These are phyloP conservation scores for Protobothrops flavoviridis DNA, from an alignment of 2,113 vertebrate genomes.

Conservation along the genomic window DNA sequence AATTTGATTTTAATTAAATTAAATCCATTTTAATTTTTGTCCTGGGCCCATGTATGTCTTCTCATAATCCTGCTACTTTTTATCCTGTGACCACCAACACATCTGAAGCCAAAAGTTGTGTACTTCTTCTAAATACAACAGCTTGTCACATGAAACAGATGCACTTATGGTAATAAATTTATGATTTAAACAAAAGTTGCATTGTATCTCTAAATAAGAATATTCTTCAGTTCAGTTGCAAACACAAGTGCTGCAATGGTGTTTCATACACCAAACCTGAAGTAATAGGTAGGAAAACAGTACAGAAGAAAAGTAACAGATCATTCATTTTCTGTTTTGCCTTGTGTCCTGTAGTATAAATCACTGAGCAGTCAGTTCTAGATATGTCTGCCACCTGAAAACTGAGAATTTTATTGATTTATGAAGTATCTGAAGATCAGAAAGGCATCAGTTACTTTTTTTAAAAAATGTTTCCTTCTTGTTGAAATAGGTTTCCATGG, in stretches of 20 bases:
- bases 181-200: neutral
- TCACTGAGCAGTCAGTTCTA: neutral
- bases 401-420: neutral
- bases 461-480: neutral
- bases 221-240: neutral
- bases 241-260: neutral
- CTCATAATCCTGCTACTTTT: neutral
- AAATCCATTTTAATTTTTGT: neutral
- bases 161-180: neutral
- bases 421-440: neutral
- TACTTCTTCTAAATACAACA: neutral
- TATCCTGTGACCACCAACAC: neutral
- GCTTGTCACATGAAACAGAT: neutral
- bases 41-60: neutral
- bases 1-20: neutral
- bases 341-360: neutral
- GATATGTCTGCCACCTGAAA: neutral
- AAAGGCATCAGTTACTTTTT: neutral
- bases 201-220: neutral
- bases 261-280: neutral
- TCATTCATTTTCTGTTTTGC: neutral
- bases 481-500: neutral
- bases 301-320: neutral
- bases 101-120: neutral
- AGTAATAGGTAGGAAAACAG: neutral